A percentile compares a stretch with the other conserved stretches of the same genome.
Evolutionary conservation across 2,888 invertebrate species (phyloP).

Genomic region (Coenonympha glycerion): DNA sequence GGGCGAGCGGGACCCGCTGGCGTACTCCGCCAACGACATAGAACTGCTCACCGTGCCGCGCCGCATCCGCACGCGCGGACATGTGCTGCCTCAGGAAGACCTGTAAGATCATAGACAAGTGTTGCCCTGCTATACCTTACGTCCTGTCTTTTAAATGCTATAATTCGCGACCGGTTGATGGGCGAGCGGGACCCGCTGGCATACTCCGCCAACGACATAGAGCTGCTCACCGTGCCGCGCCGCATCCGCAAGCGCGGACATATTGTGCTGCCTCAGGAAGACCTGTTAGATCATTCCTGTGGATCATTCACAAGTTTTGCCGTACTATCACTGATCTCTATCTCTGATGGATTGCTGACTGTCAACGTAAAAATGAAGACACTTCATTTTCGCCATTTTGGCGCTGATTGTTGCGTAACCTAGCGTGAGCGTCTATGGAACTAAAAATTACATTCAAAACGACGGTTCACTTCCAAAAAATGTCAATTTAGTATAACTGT

Average conservation of each 20-base stretch:
- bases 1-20: constrained; percentile 86
- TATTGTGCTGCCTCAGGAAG: constrained; percentile 88
- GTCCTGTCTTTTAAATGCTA: too few species aligned
- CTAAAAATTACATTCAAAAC: too few species aligned
- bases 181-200: constrained; percentile 88
- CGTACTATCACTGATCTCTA: too few species aligned
- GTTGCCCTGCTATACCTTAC: neutral
- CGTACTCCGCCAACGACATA: constrained; percentile 91
- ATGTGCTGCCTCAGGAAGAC: constrained; percentile 88
- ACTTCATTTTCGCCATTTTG: too few species aligned
- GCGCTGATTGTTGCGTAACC: too few species aligned
- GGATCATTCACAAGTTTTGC: too few species aligned
- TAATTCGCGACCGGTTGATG: constrained; percentile 78
- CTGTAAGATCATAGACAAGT: constrained; percentile 72
- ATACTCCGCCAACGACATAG: constrained; percentile 90
- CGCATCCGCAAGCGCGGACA: constrained; percentile 89
- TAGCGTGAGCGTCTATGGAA: too few species aligned
- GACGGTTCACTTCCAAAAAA: too few species aligned
- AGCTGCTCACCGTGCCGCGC: constrained; percentile 86
- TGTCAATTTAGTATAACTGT: too few species aligned
- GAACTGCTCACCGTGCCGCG: constrained; percentile 87
- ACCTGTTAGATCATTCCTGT: constrained; percentile 79
- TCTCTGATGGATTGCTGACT: too few species aligned
- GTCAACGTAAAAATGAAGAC: too few species aligned
- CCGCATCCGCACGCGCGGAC: constrained; percentile 87